phyloP scores from a whole-genome alignment of 2,113 vertebrate genomes.

The Leiothrix lutea region DNA sequence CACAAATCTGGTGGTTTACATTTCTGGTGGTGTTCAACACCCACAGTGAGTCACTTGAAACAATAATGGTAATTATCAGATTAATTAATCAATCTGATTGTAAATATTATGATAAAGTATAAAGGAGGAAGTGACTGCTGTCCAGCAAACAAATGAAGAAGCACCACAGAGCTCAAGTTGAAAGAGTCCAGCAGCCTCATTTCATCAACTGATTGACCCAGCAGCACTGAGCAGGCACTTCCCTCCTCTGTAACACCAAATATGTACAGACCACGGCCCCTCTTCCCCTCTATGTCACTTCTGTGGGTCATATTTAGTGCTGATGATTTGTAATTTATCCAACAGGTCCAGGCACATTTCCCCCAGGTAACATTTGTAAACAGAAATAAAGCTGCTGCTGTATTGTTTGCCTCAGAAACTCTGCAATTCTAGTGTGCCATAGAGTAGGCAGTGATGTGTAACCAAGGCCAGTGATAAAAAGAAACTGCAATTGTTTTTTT shows the following conservation, averaged over 20 bases:
- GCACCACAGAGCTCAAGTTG: background rate
- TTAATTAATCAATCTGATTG: background rate
- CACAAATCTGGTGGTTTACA: background rate
- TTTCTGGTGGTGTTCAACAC: background rate
- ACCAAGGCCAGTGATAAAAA: constrained; percentile 63
- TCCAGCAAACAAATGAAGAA: background rate
- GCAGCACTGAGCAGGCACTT: background rate
- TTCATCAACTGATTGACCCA: background rate
- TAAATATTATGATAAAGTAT: background rate
- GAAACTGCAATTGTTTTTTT: constrained; percentile 38
- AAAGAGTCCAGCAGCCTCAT: background rate
- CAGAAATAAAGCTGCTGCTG: constrained; percentile 60
- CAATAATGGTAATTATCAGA: background rate
- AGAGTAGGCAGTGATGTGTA: constrained; percentile 26
- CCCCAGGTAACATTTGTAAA: constrained; percentile 65
- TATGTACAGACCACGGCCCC: background rate
- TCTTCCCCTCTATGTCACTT: background rate
- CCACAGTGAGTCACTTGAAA: background rate
- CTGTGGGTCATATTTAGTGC: constrained; percentile 34
- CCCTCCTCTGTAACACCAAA: background rate
- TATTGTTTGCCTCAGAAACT: constrained; percentile 60
- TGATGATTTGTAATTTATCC: constrained; percentile 65
- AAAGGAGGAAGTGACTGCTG: background rate
- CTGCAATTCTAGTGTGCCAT: constrained; percentile 19
- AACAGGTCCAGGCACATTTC: constrained; percentile 58